Percentiles rank a stretch among this genome's conserved stretches.
Evolutionary conservation across 2,797 vertebrate genomes (phyloP).

Genomic region (Neosilurus mollespiculum): DNA sequence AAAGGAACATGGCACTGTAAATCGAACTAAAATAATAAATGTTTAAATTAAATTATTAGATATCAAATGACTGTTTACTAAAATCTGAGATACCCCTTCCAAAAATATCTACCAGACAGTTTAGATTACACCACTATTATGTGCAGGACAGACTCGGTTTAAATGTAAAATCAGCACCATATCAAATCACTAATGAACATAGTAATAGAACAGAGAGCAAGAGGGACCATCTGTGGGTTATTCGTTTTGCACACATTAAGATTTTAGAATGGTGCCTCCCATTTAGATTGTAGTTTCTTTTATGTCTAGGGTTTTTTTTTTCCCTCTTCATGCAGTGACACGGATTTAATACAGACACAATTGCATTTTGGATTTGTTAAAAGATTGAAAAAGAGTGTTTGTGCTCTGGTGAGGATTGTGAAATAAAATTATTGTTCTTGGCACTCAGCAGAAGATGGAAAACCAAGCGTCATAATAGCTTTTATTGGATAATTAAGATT

Average conservation of each 20-base stretch:
- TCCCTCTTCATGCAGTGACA: constrained; percentile 14
- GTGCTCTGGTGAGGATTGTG: constrained; percentile 57
- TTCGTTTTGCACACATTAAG: constrained; percentile 3
- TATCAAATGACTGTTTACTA: background rate
- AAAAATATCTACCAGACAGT: background rate
- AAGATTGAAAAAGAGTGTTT: constrained; percentile 64
- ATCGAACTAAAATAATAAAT: background rate
- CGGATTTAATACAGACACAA: constrained; percentile 48
- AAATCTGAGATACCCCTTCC: background rate
- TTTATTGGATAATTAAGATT: constrained; percentile 55
- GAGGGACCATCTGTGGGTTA: background rate
- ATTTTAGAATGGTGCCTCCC: background rate
- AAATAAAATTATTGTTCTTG: constrained; percentile 62
- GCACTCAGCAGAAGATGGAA: constrained; percentile 54
- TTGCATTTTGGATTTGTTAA: constrained; percentile 57
- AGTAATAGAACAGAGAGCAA: background rate
- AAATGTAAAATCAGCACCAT: constrained; percentile 3
- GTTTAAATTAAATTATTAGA: background rate
- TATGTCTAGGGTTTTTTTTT: constrained; percentile 1
- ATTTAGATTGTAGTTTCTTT: background rate
- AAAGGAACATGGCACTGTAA: background rate
- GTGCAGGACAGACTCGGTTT: background rate
- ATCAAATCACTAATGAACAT: background rate
- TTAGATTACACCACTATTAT: background rate
- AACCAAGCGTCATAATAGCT: constrained; percentile 50